phyloP scores from a whole-genome alignment of 2,888 invertebrate species.

The Eumerus sabulonum region DNA sequence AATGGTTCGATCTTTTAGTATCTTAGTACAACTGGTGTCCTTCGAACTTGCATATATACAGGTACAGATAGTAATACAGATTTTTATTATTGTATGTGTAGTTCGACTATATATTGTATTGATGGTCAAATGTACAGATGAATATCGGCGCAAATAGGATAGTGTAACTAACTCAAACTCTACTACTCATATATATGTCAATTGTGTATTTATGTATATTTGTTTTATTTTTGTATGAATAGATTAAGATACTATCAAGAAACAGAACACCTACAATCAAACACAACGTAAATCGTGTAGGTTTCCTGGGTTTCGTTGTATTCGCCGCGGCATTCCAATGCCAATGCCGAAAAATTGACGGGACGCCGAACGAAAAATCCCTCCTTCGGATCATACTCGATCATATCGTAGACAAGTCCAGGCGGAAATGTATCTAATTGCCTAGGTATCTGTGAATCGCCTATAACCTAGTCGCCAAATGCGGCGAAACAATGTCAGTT shows the following conservation, averaged over 20 bases:
- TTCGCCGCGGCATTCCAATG: conserved; percentile 33
- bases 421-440: conserved; percentile 69
- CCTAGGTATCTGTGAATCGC: conserved; percentile 69
- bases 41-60: too few relatives aligned
- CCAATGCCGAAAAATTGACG: conserved; percentile 25
- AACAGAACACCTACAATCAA: conserved; percentile 40
- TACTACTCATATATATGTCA: conserved; percentile 22
- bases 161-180: conserved; percentile 26
- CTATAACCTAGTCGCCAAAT: conserved; percentile 61
- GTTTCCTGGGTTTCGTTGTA: conserved; percentile 5
- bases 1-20: too few relatives aligned
- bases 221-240: background rate
- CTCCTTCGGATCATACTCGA: conserved; percentile 71
- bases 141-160: conserved; percentile 20
- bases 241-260: background rate
- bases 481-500: too few relatives aligned
- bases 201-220: conserved; percentile 20
- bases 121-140: conserved; percentile 59
- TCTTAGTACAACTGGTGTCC: too few relatives aligned
- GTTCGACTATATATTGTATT: background rate
- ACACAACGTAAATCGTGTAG: conserved; percentile 31
- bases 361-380: conserved; percentile 71
- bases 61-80: too few relatives aligned
- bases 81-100: too few relatives aligned
- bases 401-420: conserved; percentile 67